Evolutionary conservation across 2,888 invertebrate genomes (phyloP).

Genomic region (Xestobium rufovillosum): DNA sequence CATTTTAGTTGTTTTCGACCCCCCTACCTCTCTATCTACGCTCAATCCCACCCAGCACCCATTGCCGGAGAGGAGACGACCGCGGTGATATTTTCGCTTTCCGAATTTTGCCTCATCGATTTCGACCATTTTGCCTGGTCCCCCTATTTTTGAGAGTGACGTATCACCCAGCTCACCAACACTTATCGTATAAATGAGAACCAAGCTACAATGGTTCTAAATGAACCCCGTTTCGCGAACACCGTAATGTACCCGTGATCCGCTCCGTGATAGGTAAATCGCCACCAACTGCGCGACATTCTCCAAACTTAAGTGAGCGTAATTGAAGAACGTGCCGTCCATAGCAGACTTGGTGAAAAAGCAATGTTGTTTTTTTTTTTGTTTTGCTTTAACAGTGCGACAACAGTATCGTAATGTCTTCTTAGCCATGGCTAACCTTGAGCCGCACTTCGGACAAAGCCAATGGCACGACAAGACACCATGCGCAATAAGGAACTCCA

Average conservation of each 20-base stretch:
- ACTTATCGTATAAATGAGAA: constrained; percentile 10
- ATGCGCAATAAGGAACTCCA: too few species aligned
- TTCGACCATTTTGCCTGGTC: constrained; percentile 9
- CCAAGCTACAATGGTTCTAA: constrained; percentile 6
- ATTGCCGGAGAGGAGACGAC: constrained; percentile 5
- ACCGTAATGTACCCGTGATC: background rate
- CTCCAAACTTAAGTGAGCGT: constrained; percentile 4
- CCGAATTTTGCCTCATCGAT: constrained; percentile 12
- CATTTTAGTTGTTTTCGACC: constrained; percentile 1
- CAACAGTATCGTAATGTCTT: too few species aligned
- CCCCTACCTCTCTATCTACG: too few species aligned
- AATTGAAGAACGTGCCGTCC: constrained; percentile 8
- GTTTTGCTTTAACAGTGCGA: too few species aligned
- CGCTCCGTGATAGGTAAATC: background rate
- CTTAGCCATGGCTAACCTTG: too few species aligned
- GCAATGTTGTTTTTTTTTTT: too few species aligned
- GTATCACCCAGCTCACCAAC: constrained; percentile 1
- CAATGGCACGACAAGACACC: too few species aligned
- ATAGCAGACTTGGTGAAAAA: too few species aligned
- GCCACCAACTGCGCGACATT: constrained; percentile 2
- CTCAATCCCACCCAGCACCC: constrained; percentile 11
- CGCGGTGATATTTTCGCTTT: constrained; percentile 10
- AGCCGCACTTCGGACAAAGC: too few species aligned
- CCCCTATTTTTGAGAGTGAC: constrained; percentile 8
- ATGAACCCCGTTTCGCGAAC: background rate